Evolutionary conservation across 2,797 vertebrate genomes (phyloP), one percentile per base, ranked within the genome.

Genomic region (Cephalopachus bancanus): DNA sequence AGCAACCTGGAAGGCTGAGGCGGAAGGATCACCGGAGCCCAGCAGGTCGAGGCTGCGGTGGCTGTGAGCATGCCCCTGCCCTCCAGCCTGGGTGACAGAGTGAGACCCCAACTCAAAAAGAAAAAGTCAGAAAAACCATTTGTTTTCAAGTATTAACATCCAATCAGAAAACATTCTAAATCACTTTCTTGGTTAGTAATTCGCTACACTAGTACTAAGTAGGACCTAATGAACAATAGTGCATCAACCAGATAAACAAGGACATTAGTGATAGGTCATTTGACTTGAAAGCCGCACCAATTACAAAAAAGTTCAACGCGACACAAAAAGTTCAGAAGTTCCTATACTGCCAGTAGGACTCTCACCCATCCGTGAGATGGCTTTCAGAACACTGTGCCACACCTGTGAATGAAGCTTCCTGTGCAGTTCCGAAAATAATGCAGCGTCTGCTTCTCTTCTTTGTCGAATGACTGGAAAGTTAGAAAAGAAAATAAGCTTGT

Each of bases 371-470:
- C 1, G 93, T 1, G 15, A 0, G 30, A 33, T 53, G 17, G 19
- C 53, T 57, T 16, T 28, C 57, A 74, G 24, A 60, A 57, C 11
- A 4, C 57, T 8, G 49, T 55, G 64, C 24, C 59, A 78, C 97
- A 99, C 99, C 99, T 99, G 99, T 0, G 99, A 99, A 98, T 99
- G 99, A 7, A 99, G 99, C 96, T 99, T 99, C 97, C 99, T 98
- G 97, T 99, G 99, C 92, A 99, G 99, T 95, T 99, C 99, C 0
- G 99, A 99, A 98, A 99, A 99, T 80, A 99, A 97, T 28, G 99
- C 99, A 16, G 99, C 99, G 16, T 99, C 99, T 10, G 99, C 98
- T 97, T 99, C 99, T 95, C 99, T 99, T 95, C 99, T 99, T 98
- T 99, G 99, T 95, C 99, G 99, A 81, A 99, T 98, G 98, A 99